Evolutionary conservation across 2,888 invertebrate genomes (phyloP).

Genomic region (Escarpia spicata): DNA sequence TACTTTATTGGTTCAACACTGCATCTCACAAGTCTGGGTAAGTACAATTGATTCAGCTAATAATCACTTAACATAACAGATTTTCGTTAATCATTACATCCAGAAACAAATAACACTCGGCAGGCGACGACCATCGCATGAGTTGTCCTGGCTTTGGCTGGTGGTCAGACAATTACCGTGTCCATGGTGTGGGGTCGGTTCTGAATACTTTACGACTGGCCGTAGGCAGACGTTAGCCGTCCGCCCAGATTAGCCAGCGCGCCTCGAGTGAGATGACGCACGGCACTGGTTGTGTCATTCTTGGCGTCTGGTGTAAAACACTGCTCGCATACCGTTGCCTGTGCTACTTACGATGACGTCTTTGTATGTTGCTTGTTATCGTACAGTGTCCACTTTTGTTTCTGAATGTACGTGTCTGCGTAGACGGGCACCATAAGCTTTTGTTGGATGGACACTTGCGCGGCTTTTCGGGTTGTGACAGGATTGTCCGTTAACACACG

Average conservation of each 20-base stretch:
- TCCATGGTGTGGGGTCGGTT: not conserved
- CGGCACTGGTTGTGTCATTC: not conserved
- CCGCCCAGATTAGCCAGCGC: not conserved
- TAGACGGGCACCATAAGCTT: not conserved
- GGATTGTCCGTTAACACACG: not conserved
- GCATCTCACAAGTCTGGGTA: too few relatives aligned
- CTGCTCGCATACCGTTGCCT: not conserved
- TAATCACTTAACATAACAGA: too few relatives aligned
- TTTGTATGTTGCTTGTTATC: not conserved
- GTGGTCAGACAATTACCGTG: too few relatives aligned
- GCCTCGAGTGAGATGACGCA: not conserved
- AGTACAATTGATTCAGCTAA: too few relatives aligned
- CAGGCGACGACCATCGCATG: too few relatives aligned
- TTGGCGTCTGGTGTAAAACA: not conserved
- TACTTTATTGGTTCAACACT: too few relatives aligned
- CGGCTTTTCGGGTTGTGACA: not conserved
- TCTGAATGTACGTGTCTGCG: not conserved
- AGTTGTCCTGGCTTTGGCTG: too few relatives aligned
- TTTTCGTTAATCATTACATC: too few relatives aligned
- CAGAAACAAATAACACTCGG: too few relatives aligned
- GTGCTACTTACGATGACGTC: not conserved
- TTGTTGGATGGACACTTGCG: not conserved
- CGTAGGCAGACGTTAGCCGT: not conserved
- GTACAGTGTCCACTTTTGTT: not conserved
- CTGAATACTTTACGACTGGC: not conserved